Evolutionary conservation across 1,140 invertebrate species (phyloP), one percentile per base, ranked within the genome.

Genomic region (Drosophila auraria): DNA sequence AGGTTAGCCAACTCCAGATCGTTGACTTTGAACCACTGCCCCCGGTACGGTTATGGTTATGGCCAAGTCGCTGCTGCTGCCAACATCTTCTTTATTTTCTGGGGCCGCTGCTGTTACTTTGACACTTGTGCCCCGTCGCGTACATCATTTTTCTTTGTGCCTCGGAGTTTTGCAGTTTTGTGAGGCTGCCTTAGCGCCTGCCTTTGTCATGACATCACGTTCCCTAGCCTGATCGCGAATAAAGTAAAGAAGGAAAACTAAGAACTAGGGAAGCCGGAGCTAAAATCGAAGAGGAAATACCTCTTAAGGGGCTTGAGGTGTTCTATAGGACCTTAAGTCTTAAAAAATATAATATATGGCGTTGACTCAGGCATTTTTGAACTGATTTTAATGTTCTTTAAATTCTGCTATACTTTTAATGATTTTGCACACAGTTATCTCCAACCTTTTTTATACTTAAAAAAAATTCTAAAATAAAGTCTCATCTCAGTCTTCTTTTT

Each of bases 181-280:
- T 71, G 60, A 56, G 63, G 40, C 47, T 63, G 68, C 30, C 53
- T 36, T 51, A 76, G 80, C 80, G 80, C 80, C 81, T 78, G 74
- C 64, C 81, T 80, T 76, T 70, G 77, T 57, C 73, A 83, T 84
- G 82, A 84, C 82, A 84, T 84, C 82, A 84, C 82, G 82, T 84
- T 77, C 62, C 53, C 23, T 25, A 11, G 30, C 14, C 77, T 42
- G 62, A 49, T 59, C 50, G 51, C 53, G 42, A 78, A 78, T 56
- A 56, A 63, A 63, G 38, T 59, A 54, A 79, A 38, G 17, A 42
- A 61, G 30, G 36, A 40, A 33, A 57, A 47, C 65, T 47, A 64
- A 56, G 49, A 78, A 62, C 44, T 78, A 36, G 23, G 25, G 12
- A 12, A 38, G 11, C 1, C 1, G 14, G n/a, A 54, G 15, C 62